These are phyloP conservation scores for Euura lappo DNA, from an alignment of 1,140 invertebrate genomes.

Conservation along the genomic window DNA sequence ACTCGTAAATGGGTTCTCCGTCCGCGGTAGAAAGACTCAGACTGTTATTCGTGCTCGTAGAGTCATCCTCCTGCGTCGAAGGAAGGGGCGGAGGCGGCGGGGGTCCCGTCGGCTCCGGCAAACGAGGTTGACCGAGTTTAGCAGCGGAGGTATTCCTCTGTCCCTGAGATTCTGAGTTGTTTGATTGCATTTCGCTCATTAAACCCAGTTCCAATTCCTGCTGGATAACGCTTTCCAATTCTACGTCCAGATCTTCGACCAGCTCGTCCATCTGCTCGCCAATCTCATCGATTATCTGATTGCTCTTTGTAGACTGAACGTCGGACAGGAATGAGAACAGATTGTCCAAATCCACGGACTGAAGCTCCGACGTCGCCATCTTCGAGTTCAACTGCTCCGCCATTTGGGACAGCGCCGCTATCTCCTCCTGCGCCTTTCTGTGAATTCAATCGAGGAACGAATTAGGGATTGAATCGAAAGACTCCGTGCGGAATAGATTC, in stretches of 20 bases:
- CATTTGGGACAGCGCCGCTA: constrained; percentile 76
- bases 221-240: constrained; percentile 70
- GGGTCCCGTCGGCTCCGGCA: constrained; percentile 77
- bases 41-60: constrained; percentile 48
- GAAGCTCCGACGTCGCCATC: constrained; percentile 59
- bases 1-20: constrained; percentile 84
- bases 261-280: constrained; percentile 83
- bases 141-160: constrained; percentile 32
- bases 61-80: constrained; percentile 33
- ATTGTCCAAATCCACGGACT: constrained; percentile 90
- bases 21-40: constrained; percentile 39
- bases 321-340: constrained; percentile 92
- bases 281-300: constrained; percentile 82
- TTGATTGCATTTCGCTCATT: constrained; percentile 49
- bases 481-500: too few relatives aligned
- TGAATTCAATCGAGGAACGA: constrained; percentile 37
- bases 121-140: constrained; percentile 62
- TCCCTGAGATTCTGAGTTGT: constrained; percentile 50
- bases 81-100: constrained; percentile 65
- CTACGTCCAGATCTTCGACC: constrained; percentile 79
- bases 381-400: constrained; percentile 77
- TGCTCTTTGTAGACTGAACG: constrained; percentile 69
- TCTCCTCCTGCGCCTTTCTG: constrained; percentile 78
- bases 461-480: too few relatives aligned
- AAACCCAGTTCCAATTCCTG: constrained; percentile 58